Conservation (phyloP, 23 tunicate species). For the Corella eumyota region DNA sequence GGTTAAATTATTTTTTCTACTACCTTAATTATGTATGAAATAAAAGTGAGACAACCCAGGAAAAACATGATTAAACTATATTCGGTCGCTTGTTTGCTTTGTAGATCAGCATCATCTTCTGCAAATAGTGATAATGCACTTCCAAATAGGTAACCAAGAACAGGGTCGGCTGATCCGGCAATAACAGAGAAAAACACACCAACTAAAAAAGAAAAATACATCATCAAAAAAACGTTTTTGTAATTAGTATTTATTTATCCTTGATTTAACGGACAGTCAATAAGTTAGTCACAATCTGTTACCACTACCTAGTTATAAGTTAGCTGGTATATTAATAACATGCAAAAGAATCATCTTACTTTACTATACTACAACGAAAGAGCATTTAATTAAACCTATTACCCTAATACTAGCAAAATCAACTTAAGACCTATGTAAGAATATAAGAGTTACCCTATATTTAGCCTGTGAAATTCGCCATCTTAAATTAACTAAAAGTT, state of each 20-base stretch:
- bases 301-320: too few species aligned
- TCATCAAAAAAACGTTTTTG: not conserved
- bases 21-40: not conserved
- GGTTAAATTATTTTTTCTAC: not conserved
- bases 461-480: too few species aligned
- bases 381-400: too few species aligned
- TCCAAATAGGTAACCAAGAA: not conserved
- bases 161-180: slow-evolving; percentile 1
- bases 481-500: too few species aligned
- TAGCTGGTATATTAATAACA: too few species aligned
- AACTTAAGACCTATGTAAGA: too few species aligned
- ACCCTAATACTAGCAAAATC: too few species aligned
- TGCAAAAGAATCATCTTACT: too few species aligned
- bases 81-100: not conserved
- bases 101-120: not conserved
- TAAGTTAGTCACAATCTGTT: too few species aligned
- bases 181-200: not conserved
- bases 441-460: too few species aligned
- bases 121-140: not conserved
- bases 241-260: not conserved
- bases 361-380: too few species aligned
- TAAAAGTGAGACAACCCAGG: not conserved
- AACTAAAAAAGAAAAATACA: not conserved
- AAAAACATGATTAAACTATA: not conserved
- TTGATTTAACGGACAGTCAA: too few species aligned